These are phyloP conservation scores for Holotrichia oblita DNA, from an alignment of 1,140 invertebrate genomes.

Conservation along the genomic window DNA sequence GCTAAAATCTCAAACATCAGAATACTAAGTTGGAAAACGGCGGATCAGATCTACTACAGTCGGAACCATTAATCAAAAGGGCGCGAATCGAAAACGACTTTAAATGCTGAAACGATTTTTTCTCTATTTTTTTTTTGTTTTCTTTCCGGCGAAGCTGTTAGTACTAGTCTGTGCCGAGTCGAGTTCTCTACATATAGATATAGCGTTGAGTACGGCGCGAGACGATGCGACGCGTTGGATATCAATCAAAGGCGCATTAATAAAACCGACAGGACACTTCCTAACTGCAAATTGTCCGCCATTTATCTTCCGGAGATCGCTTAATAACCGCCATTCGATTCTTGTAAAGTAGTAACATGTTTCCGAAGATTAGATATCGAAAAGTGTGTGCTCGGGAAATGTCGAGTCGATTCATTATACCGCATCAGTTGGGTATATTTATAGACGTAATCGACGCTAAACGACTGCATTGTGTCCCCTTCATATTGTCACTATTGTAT, in stretches of 20 bases:
- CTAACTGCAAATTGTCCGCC: constrained; percentile 31
- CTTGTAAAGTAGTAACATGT: constrained; percentile 7
- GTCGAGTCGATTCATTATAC: neutral
- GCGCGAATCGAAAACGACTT: constrained; percentile 38
- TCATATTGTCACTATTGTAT: too few relatives aligned
- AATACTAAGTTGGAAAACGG: neutral
- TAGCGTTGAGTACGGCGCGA: neutral
- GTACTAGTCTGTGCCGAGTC: neutral
- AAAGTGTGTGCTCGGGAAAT: too few relatives aligned
- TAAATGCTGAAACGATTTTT: constrained; percentile 39
- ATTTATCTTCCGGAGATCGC: constrained; percentile 38
- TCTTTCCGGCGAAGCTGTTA: neutral
- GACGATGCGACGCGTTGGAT: neutral
- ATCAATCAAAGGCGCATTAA: constrained; percentile 38
- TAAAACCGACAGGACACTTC: constrained; percentile 37
- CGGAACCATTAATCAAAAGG: constrained; percentile 39
- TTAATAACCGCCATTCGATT: constrained; percentile 25
- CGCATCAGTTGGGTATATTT: too few relatives aligned
- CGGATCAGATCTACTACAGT: too few relatives aligned
- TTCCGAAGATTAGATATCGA: neutral
- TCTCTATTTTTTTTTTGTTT: neutral
- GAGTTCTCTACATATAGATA: too few relatives aligned
- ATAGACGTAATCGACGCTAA: too few relatives aligned
- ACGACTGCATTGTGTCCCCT: too few relatives aligned
- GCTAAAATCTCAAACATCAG: constrained; percentile 14